Percentiles rank a stretch among this genome's conserved stretches.
phyloP scores from a whole-genome alignment of 2,888 invertebrate genomes.

The Tanypteryx hageni region DNA sequence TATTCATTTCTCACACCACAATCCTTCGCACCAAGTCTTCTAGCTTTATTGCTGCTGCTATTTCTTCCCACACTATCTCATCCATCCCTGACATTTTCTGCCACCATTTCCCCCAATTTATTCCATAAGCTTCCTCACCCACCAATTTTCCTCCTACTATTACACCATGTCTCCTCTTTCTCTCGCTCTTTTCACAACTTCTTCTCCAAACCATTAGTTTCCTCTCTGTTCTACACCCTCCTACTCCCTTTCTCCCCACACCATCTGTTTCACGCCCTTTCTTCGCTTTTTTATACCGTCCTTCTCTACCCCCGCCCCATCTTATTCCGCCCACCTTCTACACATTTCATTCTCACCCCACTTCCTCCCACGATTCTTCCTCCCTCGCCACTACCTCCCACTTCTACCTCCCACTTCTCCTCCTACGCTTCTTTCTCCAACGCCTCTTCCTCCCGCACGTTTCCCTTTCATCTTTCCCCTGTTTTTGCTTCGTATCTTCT shows the following conservation, averaged over 20 bases:
- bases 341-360: not conserved
- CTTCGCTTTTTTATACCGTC: not conserved
- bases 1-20: not conserved
- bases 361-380: not conserved
- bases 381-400: not conserved
- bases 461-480: not conserved
- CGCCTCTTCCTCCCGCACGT: not conserved
- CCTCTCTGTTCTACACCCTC: not conserved
- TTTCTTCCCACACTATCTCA: conserved; percentile 11
- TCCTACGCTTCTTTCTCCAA: not conserved
- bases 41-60: not conserved
- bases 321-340: not conserved
- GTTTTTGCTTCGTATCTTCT: not conserved
- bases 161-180: no score
- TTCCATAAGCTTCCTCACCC: not conserved
- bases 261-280: not conserved
- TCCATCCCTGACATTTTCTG: not conserved
- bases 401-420: not conserved
- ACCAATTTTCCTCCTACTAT: not conserved
- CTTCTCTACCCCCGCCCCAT: not conserved
- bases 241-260: not conserved
- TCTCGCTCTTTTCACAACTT: not conserved
- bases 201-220: not conserved
- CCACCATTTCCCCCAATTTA: not conserved
- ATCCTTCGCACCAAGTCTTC: not conserved